Conservation (phyloP, 2,797 vertebrate species). For the Gallinago nigripennis region DNA sequence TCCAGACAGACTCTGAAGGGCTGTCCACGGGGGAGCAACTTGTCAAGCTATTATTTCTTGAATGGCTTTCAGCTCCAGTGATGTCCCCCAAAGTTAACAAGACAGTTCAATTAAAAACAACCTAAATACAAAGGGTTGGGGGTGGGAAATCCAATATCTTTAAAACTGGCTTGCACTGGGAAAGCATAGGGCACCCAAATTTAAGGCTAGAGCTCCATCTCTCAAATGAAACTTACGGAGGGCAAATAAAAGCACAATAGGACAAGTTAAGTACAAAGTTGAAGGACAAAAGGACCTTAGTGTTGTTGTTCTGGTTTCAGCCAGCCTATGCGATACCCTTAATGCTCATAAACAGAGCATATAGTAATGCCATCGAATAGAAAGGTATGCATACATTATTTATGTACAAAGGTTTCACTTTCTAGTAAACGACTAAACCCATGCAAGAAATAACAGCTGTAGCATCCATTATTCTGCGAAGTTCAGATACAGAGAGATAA, state of each 20-base stretch:
- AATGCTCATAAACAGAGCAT: background rate
- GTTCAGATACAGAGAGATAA: background rate
- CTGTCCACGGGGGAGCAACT: background rate
- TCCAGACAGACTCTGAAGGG: constrained; percentile 20
- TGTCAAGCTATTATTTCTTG: constrained; percentile 38
- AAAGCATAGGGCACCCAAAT: constrained; percentile 35
- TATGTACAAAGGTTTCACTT: background rate
- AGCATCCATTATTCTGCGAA: background rate
- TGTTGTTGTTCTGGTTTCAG: background rate
- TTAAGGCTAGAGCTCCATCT: background rate
- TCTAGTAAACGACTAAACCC: background rate
- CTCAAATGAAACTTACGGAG: background rate
- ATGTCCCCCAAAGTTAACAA: constrained; percentile 48
- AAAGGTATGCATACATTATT: background rate
- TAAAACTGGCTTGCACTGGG: background rate
- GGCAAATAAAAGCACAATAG: background rate
- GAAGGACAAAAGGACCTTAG: background rate
- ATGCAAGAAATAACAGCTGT: background rate
- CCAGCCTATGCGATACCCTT: background rate
- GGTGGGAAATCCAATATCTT: background rate
- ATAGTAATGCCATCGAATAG: background rate
- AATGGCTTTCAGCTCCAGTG: constrained; percentile 36
- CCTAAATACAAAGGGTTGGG: background rate
- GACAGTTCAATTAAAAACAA: constrained; percentile 62
- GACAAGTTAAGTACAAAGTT: background rate